Evolutionary conservation across 2,888 invertebrate species (phyloP), one percentile per base, ranked within the genome.

Genomic region (Agrotis clavis): DNA sequence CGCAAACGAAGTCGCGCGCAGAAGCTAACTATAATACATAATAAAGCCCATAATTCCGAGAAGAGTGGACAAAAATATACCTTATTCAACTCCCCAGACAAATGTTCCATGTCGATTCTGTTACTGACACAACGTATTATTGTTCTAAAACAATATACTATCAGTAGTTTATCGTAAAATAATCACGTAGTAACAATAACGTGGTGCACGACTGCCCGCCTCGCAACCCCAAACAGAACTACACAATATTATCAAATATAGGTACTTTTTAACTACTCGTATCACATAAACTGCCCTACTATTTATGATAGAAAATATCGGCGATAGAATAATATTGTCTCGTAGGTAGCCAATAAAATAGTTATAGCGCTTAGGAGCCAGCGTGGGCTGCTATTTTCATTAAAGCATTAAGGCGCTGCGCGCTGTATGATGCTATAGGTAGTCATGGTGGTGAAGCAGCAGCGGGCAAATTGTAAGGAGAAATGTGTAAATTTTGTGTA

Each of bases 341-440:
- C 81, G 81, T 86, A 85, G 86, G 83, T 86, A 86, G 83, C 86
- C 87, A 90, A 89, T 91, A 91, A 91, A 91, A 90, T 88, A 83
- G 90, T 90, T 88, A 88, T 88, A 76, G 86, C 89, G 87, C 74
- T 76, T 80, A 71, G 81, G 83, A 82, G 64, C 67, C 57, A 67
- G 81, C 81, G 81, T 83, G 83, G 86, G 89, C 83, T 83, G 90
- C 88, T 90, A 90, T 92, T 92, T 93, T 92, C 91, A 92, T 92
- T 92, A 91, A 85, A 90, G 87, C 89, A 91, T 93, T 91, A 30
- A 30, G 30, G 30, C 30, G 30, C 30, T 30, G 30, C 4, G 30
- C 30, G 30, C 30, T 30, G 30, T 30, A 30, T 30, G 30, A 13
- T 13, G 14, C 45, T 45, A 11, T 45, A 11, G 45, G 45, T 45